Conservation (phyloP, 2,888 invertebrate genomes). For the Zygogramma bicolorata region DNA sequence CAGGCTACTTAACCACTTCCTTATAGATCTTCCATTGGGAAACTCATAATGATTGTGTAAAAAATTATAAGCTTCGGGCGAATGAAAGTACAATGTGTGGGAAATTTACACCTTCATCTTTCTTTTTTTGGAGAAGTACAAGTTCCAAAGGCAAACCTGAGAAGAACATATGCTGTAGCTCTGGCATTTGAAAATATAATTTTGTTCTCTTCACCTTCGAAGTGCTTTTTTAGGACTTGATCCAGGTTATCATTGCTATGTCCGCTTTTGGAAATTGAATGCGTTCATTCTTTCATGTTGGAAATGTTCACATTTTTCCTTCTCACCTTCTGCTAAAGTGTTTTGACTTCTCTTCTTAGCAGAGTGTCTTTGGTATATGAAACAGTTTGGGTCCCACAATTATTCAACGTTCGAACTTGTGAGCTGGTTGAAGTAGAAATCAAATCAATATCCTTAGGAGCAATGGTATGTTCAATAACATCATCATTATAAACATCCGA, state of each 20-base stretch:
- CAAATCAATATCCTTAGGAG: conserved; percentile 2
- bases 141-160: conserved; percentile 43
- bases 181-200: conserved; percentile 18
- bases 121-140: conserved; percentile 21
- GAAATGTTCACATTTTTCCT: conserved; percentile 19
- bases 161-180: conserved; percentile 16
- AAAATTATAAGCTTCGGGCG: conserved; percentile 48
- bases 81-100: conserved; percentile 46
- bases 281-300: conserved; percentile 35
- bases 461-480: not conserved
- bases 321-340: not conserved
- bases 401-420: conserved; percentile 5
- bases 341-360: conserved; percentile 9
- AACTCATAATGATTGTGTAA: conserved; percentile 41
- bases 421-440: not conserved
- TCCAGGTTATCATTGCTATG: conserved; percentile 36
- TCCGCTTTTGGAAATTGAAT: conserved; percentile 27
- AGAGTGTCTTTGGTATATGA: conserved; percentile 2
- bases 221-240: conserved; percentile 36
- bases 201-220: conserved; percentile 30
- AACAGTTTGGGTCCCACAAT: conserved; percentile 16
- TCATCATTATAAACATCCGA: not conserved
- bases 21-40: conserved; percentile 45
- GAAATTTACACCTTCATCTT: conserved; percentile 25
- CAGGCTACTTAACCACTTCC: conserved; percentile 41